Percentiles rank a stretch among this genome's conserved stretches.
These are phyloP conservation scores for Apotomis capreana DNA, from an alignment of 2,888 invertebrate species.

Conservation along the genomic window DNA sequence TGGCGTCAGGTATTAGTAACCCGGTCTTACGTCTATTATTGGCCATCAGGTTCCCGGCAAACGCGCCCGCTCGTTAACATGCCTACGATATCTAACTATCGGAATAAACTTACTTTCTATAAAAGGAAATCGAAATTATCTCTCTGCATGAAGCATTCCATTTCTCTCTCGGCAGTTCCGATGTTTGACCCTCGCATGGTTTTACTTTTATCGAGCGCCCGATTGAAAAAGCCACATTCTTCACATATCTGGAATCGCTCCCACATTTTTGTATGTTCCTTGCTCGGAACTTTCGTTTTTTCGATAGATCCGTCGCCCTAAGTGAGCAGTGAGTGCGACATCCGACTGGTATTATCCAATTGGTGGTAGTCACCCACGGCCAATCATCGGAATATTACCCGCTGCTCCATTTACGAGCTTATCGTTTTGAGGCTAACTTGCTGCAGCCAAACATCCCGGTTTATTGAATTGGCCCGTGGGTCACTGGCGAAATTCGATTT, in stretches of 20 bases:
- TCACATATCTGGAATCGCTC: constrained; percentile 49
- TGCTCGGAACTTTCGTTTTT: constrained; percentile 39
- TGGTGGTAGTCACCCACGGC: constrained; percentile 53
- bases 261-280: constrained; percentile 42
- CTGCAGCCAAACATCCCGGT: constrained; percentile 55
- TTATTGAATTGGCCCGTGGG: constrained; percentile 57
- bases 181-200: constrained; percentile 70
- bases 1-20: constrained; percentile 53
- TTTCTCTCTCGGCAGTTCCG: constrained; percentile 78
- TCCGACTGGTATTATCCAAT: constrained; percentile 67
- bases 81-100: constrained; percentile 63
- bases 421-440: constrained; percentile 66
- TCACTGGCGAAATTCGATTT: constrained; percentile 63
- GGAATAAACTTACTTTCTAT: constrained; percentile 81
- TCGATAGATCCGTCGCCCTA: constrained; percentile 51
- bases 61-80: constrained; percentile 62
- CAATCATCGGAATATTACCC: constrained; percentile 59
- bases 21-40: constrained; percentile 47
- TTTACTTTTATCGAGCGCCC: constrained; percentile 67
- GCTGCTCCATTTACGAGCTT: constrained; percentile 68
- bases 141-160: constrained; percentile 76
- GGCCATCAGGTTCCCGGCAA: constrained; percentile 60
- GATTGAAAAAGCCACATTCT: constrained; percentile 64
- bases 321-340: constrained; percentile 60
- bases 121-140: constrained; percentile 82